Evolutionary conservation across 2,797 vertebrate species (phyloP), one percentile per base, ranked within the genome.

Genomic region (Danio choprae): DNA sequence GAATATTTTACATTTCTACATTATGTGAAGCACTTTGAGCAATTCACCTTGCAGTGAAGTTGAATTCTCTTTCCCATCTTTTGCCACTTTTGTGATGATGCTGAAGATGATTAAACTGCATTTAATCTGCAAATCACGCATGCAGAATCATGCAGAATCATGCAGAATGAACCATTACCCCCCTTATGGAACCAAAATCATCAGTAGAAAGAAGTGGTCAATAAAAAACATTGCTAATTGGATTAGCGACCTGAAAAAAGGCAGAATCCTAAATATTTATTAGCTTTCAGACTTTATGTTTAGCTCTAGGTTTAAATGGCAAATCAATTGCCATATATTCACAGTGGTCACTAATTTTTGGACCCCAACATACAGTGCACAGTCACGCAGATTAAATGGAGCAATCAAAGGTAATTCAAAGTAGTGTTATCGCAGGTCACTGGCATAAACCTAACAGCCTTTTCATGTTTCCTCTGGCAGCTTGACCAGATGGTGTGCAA

Each of bases 391-490:
- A 72, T 22, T 72, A 56, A 72, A 44, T 1, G 7, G 12, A 36
- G 1, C 16, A 18, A 41, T 55, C 68, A 18, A 13, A 40, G 13
- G 36, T 18, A 12, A 70, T 50, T 68, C 22, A 8, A 18, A 18
- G 16, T 2, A 18, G 55, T 46, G 16, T 43, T 48, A 9, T 62
- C 16, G 20, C 41, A 48, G 29, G 41, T 62, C 65, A 68, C 44
- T 36, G 13, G 15, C 7, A 4, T 36, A 50, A 62, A 40, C 8
- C 29, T 36, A 64, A 64, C 40, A 56, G 16, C n/a, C 22, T 51
- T 74, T 68, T 67, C 62, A 68, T 74, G 53, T 79, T 62, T n/a
- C 9, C 38, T 69, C 58, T 55, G 46, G 29, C 8, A 41, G 56
- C 46, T 71, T 68, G 22, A 36, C 44, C 46, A 60, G 36, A 40